Base-by-base conservation (phyloP, 2,888 invertebrate genomes). In the Acleris cristana region DNA sequence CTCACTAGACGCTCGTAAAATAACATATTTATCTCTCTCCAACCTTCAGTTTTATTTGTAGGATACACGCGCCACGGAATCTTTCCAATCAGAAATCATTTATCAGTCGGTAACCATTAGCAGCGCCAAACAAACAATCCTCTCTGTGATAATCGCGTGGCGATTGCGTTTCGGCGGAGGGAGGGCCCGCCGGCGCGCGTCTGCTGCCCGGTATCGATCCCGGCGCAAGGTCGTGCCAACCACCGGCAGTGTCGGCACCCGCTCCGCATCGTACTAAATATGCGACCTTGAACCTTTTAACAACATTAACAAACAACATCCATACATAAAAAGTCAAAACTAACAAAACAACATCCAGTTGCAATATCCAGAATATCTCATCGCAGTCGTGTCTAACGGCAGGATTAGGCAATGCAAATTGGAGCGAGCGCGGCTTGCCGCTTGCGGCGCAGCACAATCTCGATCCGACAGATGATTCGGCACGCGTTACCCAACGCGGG, bases 181-280 rank as follows among this genome's bases (percentile, higher is more conserved):
- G 84, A 71, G 75, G 78, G 76, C 79, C 81, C 81, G 84, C 82
- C 89, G 89, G 86, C 84, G 87, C 86, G 86, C 85, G 83, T 80
- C 89, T 87, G 83, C 88, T 82, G 83, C 82, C 80, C 83, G 85
- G 85, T 89, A 92, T 90, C 84, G 91, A 92, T 90, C 88, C 84
- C 81, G 80, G 78, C 83, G 81, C 83, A 80, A 82, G 83, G 84
- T 84, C 84, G 86, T 83, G 85, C 85, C 85, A 80, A 80, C 83
- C 84, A 79, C 83, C 82, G 80, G 79, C 78, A 77, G 80, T 80
- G 78, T 80, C 83, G 82, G 85, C 72, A 44, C 58, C 68, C 71
- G 69, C 70, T 61, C 65, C 56, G 21, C 56, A 40, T 14, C 55
- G 34, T 40, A 56, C 82, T 78, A 79, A 82, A 81, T 74, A 79